Evolutionary conservation across 2,797 vertebrate species (phyloP), one percentile per base, ranked within the genome.

Genomic region (Rhinogobio ventralis): DNA sequence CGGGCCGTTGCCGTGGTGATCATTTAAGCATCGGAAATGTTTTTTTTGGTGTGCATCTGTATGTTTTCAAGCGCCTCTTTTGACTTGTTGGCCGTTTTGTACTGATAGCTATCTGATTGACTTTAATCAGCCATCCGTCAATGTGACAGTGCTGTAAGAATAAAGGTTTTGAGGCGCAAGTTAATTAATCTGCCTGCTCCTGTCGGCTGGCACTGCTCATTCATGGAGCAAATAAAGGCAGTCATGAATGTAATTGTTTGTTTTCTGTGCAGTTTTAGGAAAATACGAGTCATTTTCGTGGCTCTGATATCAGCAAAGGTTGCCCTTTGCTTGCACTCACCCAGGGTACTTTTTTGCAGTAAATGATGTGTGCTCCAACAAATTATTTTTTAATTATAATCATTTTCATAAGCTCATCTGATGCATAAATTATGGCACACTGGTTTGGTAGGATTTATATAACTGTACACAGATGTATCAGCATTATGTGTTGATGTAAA

Each of bases 211-310:
- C 92, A 93, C 90, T 89, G 96, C 95, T 97, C 96, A 95, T 96
- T 97, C 96, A 97, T 93, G 91, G 93, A 94, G 94, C 94, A 97
- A 97, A 97, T 96, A 96, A 97, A 97, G 92, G 93, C 94, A 96
- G 96, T 96, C 95, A 97, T 95, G 95, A 95, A 96, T 96, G 95
- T 96, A 97, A 94, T 97, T 97, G 95, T 97, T 97, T 96, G 94
- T 95, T 97, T 97, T 96, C 95, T 95, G 95, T 91, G 93, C 94
- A 95, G 93, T 87, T 93, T 93, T 89, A 86, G 89, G 86, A 39
- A 85, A 86, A 87, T 78, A 62, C 77, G 81, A 92, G 82, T 71
- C 19, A 55, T 51, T 55, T 94, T 90, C 92, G 91, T 87, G 87
- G 90, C 81, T 93, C 90, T 92, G 90, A 87, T 91, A 93, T 90